phyloP scores from a whole-genome alignment of 1,140 invertebrate species.

The Spodoptera frugiperda region DNA sequence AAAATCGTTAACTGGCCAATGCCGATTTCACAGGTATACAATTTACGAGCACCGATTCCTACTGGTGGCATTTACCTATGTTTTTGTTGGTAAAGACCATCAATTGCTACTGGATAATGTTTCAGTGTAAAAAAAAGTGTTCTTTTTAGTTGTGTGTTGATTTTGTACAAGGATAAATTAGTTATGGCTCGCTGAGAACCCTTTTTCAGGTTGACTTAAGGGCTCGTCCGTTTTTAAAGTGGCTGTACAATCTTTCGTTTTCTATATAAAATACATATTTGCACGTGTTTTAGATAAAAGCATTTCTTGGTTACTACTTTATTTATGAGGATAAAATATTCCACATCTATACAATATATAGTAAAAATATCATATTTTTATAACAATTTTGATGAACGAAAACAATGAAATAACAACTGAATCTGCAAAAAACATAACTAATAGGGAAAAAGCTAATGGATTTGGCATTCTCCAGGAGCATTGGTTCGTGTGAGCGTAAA shows the following conservation, averaged over 20 bases:
- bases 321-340: background rate
- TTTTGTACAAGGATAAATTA: slow-evolving; percentile 17
- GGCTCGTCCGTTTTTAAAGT: too few relatives aligned
- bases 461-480: background rate
- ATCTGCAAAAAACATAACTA: background rate
- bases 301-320: background rate
- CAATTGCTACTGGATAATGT: slow-evolving; percentile 25
- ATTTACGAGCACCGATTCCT: slow-evolving; percentile 45
- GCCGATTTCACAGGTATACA: slow-evolving; percentile 46
- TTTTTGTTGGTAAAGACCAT: slow-evolving; percentile 36
- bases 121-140: slow-evolving; percentile 35
- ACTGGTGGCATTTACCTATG: slow-evolving; percentile 23
- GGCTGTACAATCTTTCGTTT: too few relatives aligned
- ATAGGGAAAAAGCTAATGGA: slow-evolving; percentile 16
- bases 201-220: too few relatives aligned
- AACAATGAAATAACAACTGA: too few relatives aligned
- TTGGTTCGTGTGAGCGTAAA: slow-evolving; percentile 20
- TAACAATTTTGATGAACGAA: too few relatives aligned
- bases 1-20: slow-evolving; percentile 57
- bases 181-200: too few relatives aligned
- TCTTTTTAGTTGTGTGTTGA: slow-evolving; percentile 13
- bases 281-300: too few relatives aligned
- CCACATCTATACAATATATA: too few relatives aligned
- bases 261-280: too few relatives aligned
- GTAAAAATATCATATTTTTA: too few relatives aligned